Evolutionary conservation across 2,888 invertebrate species (phyloP).

Genomic region (Volucella bombylans): DNA sequence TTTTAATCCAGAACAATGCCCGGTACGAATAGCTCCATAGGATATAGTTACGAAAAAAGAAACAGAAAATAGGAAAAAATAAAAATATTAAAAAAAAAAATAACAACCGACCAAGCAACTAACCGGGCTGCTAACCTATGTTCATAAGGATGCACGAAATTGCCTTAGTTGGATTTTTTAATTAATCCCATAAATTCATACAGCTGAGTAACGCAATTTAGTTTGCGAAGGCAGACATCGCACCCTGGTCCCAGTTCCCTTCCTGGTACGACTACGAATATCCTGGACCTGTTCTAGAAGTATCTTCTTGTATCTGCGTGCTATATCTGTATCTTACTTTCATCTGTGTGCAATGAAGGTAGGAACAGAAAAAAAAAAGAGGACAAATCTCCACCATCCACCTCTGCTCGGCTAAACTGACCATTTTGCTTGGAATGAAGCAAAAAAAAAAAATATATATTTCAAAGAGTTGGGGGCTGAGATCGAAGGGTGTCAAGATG

Average conservation of each 20-base stretch:
- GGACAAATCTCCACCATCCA: conserved; percentile 19
- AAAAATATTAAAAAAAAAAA: background rate
- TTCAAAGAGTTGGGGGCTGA: background rate
- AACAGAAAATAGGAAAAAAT: background rate
- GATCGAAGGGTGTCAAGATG: conserved; percentile 29
- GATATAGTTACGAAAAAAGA: background rate
- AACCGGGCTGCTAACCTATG: conserved; percentile 43
- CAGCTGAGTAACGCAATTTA: conserved; percentile 74
- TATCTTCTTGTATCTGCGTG: background rate
- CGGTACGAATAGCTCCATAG: background rate
- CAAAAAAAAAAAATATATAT: too few species aligned
- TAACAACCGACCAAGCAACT: background rate
- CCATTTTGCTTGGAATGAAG: conserved; percentile 16
- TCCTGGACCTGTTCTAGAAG: background rate
- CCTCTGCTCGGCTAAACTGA: conserved; percentile 50
- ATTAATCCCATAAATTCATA: conserved; percentile 74
- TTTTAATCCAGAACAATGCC: conserved; percentile 45
- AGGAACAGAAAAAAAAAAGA: background rate
- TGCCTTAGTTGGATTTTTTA: conserved; percentile 72
- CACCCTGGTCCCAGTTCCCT: background rate
- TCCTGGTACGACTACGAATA: conserved; percentile 13
- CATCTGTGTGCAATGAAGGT: conserved; percentile 25
- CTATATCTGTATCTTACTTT: conserved; percentile 1
- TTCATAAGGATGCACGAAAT: conserved; percentile 53
- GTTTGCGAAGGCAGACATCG: conserved; percentile 33